Percentiles rank a stretch among this genome's conserved stretches.
phyloP scores from a whole-genome alignment of 1,140 invertebrate species.

The Stegodyphus mimosarum region DNA sequence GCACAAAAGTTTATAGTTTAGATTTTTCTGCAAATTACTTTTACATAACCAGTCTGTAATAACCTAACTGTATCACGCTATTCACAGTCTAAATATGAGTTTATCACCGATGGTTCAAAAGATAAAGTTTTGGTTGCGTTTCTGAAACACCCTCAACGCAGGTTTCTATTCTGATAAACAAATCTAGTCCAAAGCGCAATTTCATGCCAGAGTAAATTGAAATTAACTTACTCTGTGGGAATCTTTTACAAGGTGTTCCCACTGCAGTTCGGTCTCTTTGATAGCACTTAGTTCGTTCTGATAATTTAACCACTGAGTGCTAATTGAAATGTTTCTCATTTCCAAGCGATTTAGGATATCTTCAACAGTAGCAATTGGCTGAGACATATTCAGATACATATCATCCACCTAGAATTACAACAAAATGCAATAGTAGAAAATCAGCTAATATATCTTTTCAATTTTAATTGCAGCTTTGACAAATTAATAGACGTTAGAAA shows the following conservation, averaged over 20 bases:
- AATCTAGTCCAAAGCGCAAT: no score
- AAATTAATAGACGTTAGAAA: neutral
- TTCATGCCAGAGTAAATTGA: no score
- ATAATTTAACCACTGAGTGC: slow-evolving; percentile 78
- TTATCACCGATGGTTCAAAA: no score
- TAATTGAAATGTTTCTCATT: slow-evolving; percentile 76
- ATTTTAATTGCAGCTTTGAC: neutral
- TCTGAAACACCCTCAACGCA: no score
- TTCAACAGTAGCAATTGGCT: slow-evolving; percentile 77
- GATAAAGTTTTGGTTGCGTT: no score
- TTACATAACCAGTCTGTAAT: no score
- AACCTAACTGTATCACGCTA: no score
- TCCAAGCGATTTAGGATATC: slow-evolving; percentile 78
- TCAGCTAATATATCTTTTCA: neutral
- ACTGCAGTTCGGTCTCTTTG: slow-evolving; percentile 76
- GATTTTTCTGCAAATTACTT: no score
- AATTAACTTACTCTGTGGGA: slow-evolving; percentile 75
- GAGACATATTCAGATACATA: slow-evolving; percentile 78
- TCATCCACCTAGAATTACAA: slow-evolving; percentile 74
- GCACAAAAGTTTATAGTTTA: no score
- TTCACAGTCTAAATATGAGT: no score
- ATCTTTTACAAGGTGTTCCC: slow-evolving; percentile 79
- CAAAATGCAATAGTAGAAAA: neutral
- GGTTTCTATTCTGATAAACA: no score
- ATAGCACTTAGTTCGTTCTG: slow-evolving; percentile 74